Conservation (phyloP, 2,888 invertebrate species). For the Habroteleia sp. region DNA sequence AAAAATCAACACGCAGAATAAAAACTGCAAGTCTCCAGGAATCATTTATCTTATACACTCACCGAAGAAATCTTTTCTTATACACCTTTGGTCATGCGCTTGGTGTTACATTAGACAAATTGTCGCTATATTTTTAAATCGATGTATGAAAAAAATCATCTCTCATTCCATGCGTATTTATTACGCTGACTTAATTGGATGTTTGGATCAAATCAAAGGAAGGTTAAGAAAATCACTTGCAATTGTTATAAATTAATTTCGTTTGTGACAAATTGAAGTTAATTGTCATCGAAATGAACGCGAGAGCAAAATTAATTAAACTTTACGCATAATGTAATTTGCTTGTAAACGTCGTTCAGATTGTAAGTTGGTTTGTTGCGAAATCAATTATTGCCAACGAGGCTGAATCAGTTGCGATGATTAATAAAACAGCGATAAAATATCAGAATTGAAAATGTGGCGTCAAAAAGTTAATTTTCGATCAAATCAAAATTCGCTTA, state of each 20-base stretch:
- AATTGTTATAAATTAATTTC: slow-evolving; percentile 42
- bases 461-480: background rate
- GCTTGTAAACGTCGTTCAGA: slow-evolving; percentile 31
- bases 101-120: slow-evolving; percentile 10
- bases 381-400: slow-evolving; percentile 31
- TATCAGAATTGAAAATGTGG: background rate
- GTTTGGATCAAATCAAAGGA: slow-evolving; percentile 10
- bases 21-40: slow-evolving; percentile 4
- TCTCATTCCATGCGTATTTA: background rate
- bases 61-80: slow-evolving; percentile 22
- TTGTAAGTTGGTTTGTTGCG: slow-evolving; percentile 33
- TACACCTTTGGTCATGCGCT: background rate
- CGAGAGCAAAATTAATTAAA: slow-evolving; percentile 47
- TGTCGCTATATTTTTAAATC: slow-evolving; percentile 25
- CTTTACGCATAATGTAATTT: slow-evolving; percentile 51
- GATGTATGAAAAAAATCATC: slow-evolving; percentile 16
- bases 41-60: slow-evolving; percentile 13
- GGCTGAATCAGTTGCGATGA: slow-evolving; percentile 32
- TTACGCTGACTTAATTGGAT: slow-evolving; percentile 4
- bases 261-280: slow-evolving; percentile 29
- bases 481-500: too few species aligned
- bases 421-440: slow-evolving; percentile 31
- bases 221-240: slow-evolving; percentile 15
- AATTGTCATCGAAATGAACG: slow-evolving; percentile 37
- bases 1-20: slow-evolving; percentile 13